phyloP scores from a whole-genome alignment of 2,113 vertebrate species.

The Campylomormyrus tamandua region DNA sequence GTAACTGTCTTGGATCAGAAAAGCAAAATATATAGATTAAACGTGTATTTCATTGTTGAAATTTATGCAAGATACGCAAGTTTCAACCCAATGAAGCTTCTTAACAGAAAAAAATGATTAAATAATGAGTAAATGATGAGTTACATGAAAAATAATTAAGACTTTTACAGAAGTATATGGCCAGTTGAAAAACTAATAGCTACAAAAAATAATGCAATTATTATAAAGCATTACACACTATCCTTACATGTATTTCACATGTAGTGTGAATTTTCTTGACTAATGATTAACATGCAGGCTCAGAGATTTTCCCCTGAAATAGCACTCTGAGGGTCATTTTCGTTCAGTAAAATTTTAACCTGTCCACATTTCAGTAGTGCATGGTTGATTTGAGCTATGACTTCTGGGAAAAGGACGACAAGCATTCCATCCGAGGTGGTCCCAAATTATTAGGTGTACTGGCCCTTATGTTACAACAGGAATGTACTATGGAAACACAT shows the following conservation, averaged over 20 bases:
- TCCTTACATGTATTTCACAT: neutral
- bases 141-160: neutral
- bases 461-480: neutral
- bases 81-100: neutral
- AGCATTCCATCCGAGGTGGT: neutral
- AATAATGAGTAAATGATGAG: neutral
- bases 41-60: neutral
- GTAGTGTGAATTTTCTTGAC: neutral
- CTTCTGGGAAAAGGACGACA: neutral
- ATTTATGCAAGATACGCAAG: neutral
- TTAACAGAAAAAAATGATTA: neutral
- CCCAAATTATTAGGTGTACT: neutral
- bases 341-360: slow-evolving; percentile 16
- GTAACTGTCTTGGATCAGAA: too few species aligned
- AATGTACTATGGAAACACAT: slow-evolving; percentile 9
- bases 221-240: neutral
- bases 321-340: neutral
- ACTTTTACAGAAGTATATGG: neutral
- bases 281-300: neutral
- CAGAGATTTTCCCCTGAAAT: neutral
- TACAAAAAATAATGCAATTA: neutral
- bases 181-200: neutral
- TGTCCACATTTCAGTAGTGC: neutral
- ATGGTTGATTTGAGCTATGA: slow-evolving; percentile 3
- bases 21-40: neutral